Evolutionary conservation across 2,888 invertebrate species (phyloP).

Genomic region (Morpho helenor): DNA sequence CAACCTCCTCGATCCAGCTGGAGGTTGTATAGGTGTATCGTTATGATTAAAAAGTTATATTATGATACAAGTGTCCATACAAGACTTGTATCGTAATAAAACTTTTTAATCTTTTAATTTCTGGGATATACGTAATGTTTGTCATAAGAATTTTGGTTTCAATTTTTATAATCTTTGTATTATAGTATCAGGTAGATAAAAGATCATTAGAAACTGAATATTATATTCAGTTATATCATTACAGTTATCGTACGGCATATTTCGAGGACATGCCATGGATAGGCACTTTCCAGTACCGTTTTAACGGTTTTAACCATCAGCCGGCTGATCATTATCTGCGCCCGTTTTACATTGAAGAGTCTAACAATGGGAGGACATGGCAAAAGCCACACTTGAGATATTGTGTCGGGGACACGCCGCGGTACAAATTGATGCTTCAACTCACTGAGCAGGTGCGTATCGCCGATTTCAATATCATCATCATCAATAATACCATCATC

Average conservation of each 20-base stretch:
- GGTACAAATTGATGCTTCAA: constrained; percentile 82
- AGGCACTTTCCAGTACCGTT: constrained; percentile 92
- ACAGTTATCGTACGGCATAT: constrained; percentile 83
- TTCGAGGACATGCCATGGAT: constrained; percentile 89
- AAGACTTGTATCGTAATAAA: too few relatives aligned
- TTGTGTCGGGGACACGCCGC: constrained; percentile 81
- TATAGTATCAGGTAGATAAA: too few relatives aligned
- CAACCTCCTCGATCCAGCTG: too few relatives aligned
- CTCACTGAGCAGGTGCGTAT: constrained; percentile 78
- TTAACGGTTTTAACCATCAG: constrained; percentile 87
- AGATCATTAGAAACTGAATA: too few relatives aligned
- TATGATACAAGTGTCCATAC: too few relatives aligned
- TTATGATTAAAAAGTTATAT: too few relatives aligned
- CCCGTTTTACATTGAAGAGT: constrained; percentile 40
- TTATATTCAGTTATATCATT: not conserved
- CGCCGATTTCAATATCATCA: not conserved
- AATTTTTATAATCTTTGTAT: too few relatives aligned
- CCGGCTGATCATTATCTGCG: constrained; percentile 94
- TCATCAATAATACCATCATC: too few relatives aligned
- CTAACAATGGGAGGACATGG: constrained; percentile 37
- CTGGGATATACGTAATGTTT: too few relatives aligned
- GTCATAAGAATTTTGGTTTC: too few relatives aligned
- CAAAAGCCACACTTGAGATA: constrained; percentile 26
- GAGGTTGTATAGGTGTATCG: too few relatives aligned
- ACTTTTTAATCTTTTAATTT: too few relatives aligned